Percentiles rank a stretch among this genome's conserved stretches.
These are phyloP conservation scores for Ectobius pallidus DNA, from an alignment of 2,888 invertebrate genomes.

Conservation along the genomic window DNA sequence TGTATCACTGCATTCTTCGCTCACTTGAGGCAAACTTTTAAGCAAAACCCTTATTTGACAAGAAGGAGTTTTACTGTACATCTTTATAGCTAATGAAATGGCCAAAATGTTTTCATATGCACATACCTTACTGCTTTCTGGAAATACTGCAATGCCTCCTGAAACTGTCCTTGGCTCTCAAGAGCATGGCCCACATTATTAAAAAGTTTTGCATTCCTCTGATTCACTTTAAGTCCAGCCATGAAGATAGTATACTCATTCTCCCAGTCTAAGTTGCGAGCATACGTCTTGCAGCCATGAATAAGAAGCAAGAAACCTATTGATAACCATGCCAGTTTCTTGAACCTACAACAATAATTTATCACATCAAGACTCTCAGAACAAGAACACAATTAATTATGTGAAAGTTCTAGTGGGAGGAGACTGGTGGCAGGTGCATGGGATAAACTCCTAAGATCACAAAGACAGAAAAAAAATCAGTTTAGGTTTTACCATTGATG, in stretches of 20 bases:
- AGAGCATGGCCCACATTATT: constrained; percentile 97
- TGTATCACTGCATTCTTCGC: no score
- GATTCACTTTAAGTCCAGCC: constrained; percentile 86
- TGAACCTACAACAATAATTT: constrained; percentile 53
- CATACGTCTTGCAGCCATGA: constrained; percentile 85
- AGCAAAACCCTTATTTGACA: no score
- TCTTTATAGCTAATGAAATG: no score
- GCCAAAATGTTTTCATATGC: no score
- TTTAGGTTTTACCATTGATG: no score
- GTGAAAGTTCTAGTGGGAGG: no score
- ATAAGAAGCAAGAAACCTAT: constrained; percentile 70
- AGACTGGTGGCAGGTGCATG: no score
- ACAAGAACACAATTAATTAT: no score
- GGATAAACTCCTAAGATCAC: no score
- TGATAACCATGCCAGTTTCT: constrained; percentile 68
- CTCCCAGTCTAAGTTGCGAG: constrained; percentile 91
- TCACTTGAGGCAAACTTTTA: no score
- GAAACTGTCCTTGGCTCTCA: constrained; percentile 72
- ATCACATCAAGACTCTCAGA: background rate
- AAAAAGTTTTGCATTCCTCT: constrained; percentile 92
- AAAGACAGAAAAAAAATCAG: no score
- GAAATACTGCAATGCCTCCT: constrained; percentile 88
- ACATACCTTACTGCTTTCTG: constrained; percentile 81
- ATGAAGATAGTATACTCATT: constrained; percentile 93
- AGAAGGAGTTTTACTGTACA: no score